Evolutionary conservation across 2,797 vertebrate species (phyloP).

Genomic region (Epinephelus coioides): DNA sequence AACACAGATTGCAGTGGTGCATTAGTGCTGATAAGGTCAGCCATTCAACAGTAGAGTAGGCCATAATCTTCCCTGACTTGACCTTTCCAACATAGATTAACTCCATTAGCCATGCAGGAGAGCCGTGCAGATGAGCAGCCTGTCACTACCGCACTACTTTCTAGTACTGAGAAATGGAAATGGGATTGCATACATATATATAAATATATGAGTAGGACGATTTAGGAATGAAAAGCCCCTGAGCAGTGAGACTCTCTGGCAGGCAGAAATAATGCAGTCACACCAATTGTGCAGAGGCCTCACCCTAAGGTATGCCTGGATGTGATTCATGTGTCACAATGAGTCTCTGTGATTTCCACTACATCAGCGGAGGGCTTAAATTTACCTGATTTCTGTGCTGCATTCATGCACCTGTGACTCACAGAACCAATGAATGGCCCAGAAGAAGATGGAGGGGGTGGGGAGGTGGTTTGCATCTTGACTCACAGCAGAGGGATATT

Average conservation of each 20-base stretch:
- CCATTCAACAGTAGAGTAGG: constrained; percentile 59
- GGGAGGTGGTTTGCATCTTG: background rate
- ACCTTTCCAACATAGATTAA: constrained; percentile 76
- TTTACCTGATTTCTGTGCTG: constrained; percentile 31
- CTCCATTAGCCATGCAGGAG: constrained; percentile 70
- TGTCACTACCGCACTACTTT: constrained; percentile 43
- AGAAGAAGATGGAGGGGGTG: background rate
- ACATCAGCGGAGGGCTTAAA: constrained; percentile 51
- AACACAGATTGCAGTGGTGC: constrained; percentile 38
- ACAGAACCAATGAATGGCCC: background rate
- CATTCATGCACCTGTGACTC: background rate
- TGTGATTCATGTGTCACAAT: constrained; percentile 59
- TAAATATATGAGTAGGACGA: constrained; percentile 8
- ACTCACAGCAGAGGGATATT: background rate
- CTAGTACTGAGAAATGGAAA: constrained; percentile 33
- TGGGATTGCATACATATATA: constrained; percentile 20
- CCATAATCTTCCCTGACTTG: constrained; percentile 72
- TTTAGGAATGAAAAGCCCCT: constrained; percentile 29
- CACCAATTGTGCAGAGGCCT: constrained; percentile 49
- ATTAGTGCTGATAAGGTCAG: constrained; percentile 77
- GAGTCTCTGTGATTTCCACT: constrained; percentile 42
- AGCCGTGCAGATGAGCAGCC: constrained; percentile 38
- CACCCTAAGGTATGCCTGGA: constrained; percentile 30
- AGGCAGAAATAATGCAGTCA: constrained; percentile 67
- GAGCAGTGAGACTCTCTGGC: constrained; percentile 26